Percentiles rank a stretch among this genome's conserved stretches.
Evolutionary conservation across 2,113 vertebrate genomes (phyloP).

Genomic region (Pithys albifrons): DNA sequence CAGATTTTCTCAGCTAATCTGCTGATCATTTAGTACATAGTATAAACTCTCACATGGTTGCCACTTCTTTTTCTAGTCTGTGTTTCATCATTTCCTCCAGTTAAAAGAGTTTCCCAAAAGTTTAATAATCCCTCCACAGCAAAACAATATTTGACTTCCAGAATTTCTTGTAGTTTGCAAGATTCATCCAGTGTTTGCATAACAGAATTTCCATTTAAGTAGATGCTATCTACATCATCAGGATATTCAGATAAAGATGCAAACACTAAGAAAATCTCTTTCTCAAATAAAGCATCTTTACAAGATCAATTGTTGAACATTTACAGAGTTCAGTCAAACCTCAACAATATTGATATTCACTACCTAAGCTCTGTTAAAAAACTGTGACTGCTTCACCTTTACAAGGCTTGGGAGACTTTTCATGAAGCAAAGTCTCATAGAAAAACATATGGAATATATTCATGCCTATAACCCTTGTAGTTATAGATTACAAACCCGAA

Average conservation of each 20-base stretch:
- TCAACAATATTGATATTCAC: neutral
- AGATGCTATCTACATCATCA: neutral
- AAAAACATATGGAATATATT: neutral
- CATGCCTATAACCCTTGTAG: neutral
- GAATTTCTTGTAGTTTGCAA: neutral
- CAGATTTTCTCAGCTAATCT: neutral
- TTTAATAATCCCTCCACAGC: neutral
- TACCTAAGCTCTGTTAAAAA: neutral
- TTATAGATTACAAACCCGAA: neutral
- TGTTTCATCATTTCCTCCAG: neutral
- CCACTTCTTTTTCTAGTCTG: neutral
- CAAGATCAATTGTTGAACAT: neutral
- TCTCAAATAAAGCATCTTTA: neutral
- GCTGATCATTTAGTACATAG: neutral
- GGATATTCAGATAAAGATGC: neutral
- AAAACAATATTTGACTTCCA: neutral
- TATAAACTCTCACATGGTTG: fast-evolving
- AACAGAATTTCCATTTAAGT: neutral
- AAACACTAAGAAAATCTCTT: neutral
- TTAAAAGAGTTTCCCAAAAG: neutral
- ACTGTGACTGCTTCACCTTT: neutral
- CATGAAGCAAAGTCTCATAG: neutral
- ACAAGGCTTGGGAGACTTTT: neutral
- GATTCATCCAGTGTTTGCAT: neutral
- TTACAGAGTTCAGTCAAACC: neutral